Evolutionary conservation across 2,888 invertebrate species (phyloP).

Genomic region (Amphipyra berbera): DNA sequence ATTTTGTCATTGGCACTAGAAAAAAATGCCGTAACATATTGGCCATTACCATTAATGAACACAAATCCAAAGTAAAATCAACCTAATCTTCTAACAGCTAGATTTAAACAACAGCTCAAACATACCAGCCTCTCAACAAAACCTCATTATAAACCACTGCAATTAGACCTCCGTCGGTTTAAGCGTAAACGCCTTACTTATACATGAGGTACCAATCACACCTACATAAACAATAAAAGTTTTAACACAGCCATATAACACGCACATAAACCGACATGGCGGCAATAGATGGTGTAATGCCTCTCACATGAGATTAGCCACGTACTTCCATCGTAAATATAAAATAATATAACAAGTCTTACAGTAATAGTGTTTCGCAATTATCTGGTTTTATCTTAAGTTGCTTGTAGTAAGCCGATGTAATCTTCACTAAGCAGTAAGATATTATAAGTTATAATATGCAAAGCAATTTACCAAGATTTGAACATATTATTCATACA

Average conservation of each 20-base stretch:
- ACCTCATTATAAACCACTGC: background rate
- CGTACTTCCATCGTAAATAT: slow-evolving; percentile 45
- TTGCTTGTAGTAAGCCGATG: slow-evolving; percentile 3
- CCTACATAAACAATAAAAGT: slow-evolving; percentile 56
- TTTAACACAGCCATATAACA: slow-evolving; percentile 61
- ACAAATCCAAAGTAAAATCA: background rate
- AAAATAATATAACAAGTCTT: slow-evolving; percentile 38
- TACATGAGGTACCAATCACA: slow-evolving; percentile 43
- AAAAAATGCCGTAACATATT: no score
- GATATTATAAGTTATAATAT: background rate
- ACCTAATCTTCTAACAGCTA: slow-evolving; percentile 18
- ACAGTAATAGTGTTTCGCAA: slow-evolving; percentile 46
- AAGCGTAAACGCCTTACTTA: slow-evolving; percentile 23
- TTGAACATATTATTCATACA: no score
- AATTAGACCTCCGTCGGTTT: slow-evolving; percentile 21
- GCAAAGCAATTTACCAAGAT: no score
- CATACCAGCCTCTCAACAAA: background rate
- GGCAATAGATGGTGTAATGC: slow-evolving; percentile 52
- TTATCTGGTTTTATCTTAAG: slow-evolving; percentile 29
- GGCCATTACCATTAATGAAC: no score
- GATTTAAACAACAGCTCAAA: slow-evolving; percentile 14
- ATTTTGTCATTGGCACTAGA: no score
- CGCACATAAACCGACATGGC: slow-evolving; percentile 36
- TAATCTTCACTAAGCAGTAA: background rate
- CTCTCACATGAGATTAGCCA: slow-evolving; percentile 55